Percentiles rank a stretch among this genome's conserved stretches.
phyloP scores from a whole-genome alignment of 30 jellyfish, hydroid and myxozoan genomes.

The Catostylus mosaicus region DNA sequence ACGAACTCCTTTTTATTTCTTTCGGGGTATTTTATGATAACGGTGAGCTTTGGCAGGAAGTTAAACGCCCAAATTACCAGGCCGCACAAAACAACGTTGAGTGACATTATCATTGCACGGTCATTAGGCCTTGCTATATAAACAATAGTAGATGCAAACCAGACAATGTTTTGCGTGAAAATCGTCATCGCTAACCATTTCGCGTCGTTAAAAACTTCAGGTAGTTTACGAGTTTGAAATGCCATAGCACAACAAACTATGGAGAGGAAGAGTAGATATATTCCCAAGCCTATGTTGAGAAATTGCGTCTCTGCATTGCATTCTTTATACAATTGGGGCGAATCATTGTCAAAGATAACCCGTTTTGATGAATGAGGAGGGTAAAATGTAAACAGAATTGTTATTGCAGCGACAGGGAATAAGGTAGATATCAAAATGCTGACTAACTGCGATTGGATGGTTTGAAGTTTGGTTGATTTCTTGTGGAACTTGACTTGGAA shows the following conservation, averaged over 20 bases:
- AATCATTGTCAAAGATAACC: conserved; percentile 21
- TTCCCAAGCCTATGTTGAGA: conserved; percentile 23
- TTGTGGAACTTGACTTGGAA: conserved; percentile 57
- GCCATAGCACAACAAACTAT: conserved; percentile 86
- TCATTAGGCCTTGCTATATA: conserved; percentile 44
- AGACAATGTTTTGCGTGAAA: conserved; percentile 65
- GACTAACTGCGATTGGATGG: conserved; percentile 58
- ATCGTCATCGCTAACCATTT: conserved; percentile 79
- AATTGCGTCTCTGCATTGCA: conserved; percentile 45
- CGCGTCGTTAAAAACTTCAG: conserved; percentile 87
- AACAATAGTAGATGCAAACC: conserved; percentile 59
- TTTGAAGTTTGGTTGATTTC: conserved; percentile 61
- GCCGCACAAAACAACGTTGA: conserved; percentile 37
- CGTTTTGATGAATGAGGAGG: conserved; percentile 47
- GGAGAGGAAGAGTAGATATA: conserved; percentile 56
- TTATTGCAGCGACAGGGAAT: conserved; percentile 40
- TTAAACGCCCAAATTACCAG: conserved; percentile 53
- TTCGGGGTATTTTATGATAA: conserved; percentile 49
- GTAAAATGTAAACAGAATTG: conserved; percentile 43
- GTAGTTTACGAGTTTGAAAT: conserved; percentile 81
- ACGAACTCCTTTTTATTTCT: conserved; percentile 32
- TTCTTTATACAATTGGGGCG: conserved; percentile 48
- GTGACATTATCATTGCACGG: conserved; percentile 53
- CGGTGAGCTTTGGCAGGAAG: conserved; percentile 48
- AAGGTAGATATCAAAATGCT: conserved; percentile 47